phyloP scores from a whole-genome alignment of 2,797 vertebrate species.

The Cacajao melanocephalus region DNA sequence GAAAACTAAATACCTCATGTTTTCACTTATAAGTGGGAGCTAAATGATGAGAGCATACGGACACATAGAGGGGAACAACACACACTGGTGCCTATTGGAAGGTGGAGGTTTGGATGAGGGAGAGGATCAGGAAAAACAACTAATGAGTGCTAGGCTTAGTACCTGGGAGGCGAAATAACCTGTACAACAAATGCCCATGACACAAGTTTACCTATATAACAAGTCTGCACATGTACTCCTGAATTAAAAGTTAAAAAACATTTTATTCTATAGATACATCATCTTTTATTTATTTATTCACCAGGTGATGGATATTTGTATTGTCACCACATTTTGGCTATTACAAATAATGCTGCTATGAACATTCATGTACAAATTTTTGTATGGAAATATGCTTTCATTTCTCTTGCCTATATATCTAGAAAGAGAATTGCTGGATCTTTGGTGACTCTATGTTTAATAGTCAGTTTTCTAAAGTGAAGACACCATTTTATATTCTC shows the following conservation, averaged over 20 bases:
- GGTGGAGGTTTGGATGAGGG: not conserved
- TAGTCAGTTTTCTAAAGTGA: not conserved
- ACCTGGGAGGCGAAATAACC: not conserved
- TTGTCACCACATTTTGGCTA: not conserved
- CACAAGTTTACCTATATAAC: not conserved
- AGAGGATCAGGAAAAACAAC: not conserved
- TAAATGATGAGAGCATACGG: not conserved
- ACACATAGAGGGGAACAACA: not conserved
- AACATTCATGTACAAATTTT: not conserved
- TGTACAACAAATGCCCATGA: not conserved
- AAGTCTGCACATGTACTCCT: not conserved
- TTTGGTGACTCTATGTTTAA: not conserved
- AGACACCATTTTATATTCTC: not conserved
- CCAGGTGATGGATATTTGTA: not conserved
- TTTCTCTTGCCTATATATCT: not conserved
- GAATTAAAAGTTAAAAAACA: not conserved
- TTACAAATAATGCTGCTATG: not conserved
- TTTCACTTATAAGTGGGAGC: not conserved
- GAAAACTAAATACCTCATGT: not conserved
- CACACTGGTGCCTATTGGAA: not conserved
- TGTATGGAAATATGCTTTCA: not conserved
- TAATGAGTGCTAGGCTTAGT: not conserved
- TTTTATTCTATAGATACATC: not conserved
- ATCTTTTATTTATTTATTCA: slow-evolving; percentile 18
- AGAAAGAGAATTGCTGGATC: not conserved